These are phyloP conservation scores for Spisula subtruncata DNA, from an alignment of 2,888 invertebrate genomes.

Conservation along the genomic window DNA sequence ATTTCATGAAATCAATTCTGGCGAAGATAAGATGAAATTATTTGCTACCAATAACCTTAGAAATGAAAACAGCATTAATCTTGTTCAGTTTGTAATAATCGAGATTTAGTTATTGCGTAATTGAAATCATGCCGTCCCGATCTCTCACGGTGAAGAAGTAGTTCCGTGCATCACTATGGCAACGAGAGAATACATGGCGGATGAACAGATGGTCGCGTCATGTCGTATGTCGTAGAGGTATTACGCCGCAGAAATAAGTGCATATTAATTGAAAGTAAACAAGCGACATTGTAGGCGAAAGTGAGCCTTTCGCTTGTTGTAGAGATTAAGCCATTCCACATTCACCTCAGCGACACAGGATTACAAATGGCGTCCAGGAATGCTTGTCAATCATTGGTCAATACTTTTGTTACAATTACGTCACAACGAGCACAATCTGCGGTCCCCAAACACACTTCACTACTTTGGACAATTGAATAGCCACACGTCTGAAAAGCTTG, in stretches of 20 bases:
- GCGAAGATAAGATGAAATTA: constrained; percentile 43
- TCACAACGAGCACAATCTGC: constrained; percentile 30
- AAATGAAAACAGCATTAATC: constrained; percentile 52
- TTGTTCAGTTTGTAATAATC: constrained; percentile 55
- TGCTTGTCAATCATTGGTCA: constrained; percentile 53
- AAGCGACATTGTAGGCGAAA: constrained; percentile 48
- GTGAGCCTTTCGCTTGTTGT: constrained; percentile 20
- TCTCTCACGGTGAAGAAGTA: constrained; percentile 54
- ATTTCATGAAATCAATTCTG: constrained; percentile 51
- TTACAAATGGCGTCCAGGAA: constrained; percentile 41
- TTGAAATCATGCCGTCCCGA: constrained; percentile 53
- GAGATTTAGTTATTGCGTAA: constrained; percentile 55
- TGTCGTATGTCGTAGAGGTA: constrained; percentile 54
- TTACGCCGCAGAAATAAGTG: constrained; percentile 67
- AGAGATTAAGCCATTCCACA: constrained; percentile 41
- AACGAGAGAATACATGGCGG: constrained; percentile 41
- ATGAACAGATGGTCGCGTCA: constrained; percentile 67
- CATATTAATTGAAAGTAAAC: constrained; percentile 67
- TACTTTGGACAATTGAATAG: neutral
- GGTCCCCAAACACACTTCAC: neutral
- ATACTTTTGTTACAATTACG: constrained; percentile 14
- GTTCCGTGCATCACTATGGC: constrained; percentile 55
- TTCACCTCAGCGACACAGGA: constrained; percentile 41
- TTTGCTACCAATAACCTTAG: neutral
- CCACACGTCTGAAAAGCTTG: neutral